Base-by-base conservation (phyloP, 2,888 invertebrate species). In the Zelleria hepariella region DNA sequence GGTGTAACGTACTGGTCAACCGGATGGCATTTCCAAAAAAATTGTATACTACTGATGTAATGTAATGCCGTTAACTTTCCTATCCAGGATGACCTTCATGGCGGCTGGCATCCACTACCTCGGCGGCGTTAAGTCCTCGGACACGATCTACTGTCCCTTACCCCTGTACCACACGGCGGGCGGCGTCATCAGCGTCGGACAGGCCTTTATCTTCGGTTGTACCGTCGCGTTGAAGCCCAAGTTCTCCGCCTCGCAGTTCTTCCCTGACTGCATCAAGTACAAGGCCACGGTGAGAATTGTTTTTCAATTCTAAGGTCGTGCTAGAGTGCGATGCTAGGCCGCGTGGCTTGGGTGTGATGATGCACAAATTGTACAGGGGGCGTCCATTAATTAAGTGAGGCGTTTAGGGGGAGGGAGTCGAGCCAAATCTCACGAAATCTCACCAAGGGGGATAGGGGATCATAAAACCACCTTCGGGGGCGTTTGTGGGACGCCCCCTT, bases 131-230 rank as follows among this genome's bases (percentile, higher is more conserved):
- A 89, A 80, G 10, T 70, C 78, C 1, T 85, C 91, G 5, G 98
- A 99, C 78, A 89, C 94, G 47, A 91, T 97, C 67, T 99, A 99
- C 80, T 94, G 95, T 21, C 94, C 97, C 0, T 89, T 99, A 66
- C 99, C 99, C 0, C 88, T 99, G n/a, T 99, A 99, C 81, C 99
- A 99, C 78, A 96, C 98, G 0, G 97, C 98, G 0, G 98, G 98
- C 18, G 98, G 98, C 8, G 91, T 96, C 59, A 92, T 98, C 85
- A 93, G 95, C 59, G 89, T 94, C 54, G 97, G 97, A 0, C 96
- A 96, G 75, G 93, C 94, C 57, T 68, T 94, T 61, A 82, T 94
- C 58, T 93, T 91, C 78, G 98, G 98, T 10, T 92, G 93, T 61
- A 95, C 97, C 0, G 92, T 96, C 56, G 95, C 94, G 0, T 91